Conservation (phyloP, 2,797 vertebrate species). For the Phylloscopus collybita region DNA sequence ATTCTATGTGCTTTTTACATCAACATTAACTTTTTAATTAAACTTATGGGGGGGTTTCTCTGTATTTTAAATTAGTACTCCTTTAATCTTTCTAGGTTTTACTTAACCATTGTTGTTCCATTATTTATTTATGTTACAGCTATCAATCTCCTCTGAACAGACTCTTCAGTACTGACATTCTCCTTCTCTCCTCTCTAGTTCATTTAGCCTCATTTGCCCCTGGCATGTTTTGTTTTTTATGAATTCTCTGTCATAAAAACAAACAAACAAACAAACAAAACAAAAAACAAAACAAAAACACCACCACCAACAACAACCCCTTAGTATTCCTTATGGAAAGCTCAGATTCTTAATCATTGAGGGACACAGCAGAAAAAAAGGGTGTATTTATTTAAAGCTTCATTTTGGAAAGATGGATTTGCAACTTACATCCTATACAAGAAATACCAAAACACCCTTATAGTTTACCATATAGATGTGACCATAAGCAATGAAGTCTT, state of each 20-base stretch:
- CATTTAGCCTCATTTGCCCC: background rate
- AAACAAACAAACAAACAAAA: no score
- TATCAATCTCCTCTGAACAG: background rate
- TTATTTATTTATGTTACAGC: background rate
- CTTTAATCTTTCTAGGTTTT: background rate
- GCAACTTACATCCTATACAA: background rate
- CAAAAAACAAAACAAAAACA: no score
- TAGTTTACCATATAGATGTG: background rate
- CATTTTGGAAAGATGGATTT: background rate
- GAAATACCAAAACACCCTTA: background rate
- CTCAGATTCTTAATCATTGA: background rate
- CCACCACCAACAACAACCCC: no score
- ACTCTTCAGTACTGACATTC: background rate
- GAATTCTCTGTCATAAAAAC: background rate
- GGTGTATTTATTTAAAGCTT: background rate
- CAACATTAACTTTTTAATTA: background rate
- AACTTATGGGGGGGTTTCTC: background rate
- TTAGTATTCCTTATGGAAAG: background rate
- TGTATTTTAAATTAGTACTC: background rate
- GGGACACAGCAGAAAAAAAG: background rate
- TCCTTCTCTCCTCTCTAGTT: background rate
- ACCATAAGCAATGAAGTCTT: background rate
- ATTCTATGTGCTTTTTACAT: background rate
- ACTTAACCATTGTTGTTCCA: background rate
- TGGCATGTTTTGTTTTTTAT: background rate